Conservation (phyloP, 23 tunicate species). For the Botrylloides violaceus region DNA sequence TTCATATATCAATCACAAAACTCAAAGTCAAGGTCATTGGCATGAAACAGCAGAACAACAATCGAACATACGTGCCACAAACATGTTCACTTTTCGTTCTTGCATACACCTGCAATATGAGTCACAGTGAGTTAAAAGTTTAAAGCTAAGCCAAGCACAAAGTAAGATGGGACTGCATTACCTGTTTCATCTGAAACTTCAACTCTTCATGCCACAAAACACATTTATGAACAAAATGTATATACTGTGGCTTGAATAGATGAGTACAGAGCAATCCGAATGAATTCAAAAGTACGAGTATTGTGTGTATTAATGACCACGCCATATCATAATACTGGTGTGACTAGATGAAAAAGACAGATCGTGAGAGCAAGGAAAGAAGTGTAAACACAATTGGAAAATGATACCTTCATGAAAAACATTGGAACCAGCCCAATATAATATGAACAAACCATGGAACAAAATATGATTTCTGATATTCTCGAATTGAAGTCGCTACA, state of each 20-base stretch:
- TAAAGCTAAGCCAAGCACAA: no score
- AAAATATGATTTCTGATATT: conserved; percentile 55
- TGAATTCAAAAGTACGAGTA: conserved; percentile 36
- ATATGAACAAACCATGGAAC: conserved; percentile 56
- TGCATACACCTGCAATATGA: no score
- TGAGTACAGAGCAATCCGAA: conserved; percentile 43
- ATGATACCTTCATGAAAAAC: conserved; percentile 51
- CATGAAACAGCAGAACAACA: no score
- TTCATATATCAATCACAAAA: no score
- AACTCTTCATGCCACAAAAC: conserved; percentile 44
- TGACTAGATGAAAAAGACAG: conserved; percentile 3
- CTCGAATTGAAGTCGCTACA: conserved; percentile 52
- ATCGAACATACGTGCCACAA: no score
- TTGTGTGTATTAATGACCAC: conserved; percentile 70
- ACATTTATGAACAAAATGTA: conserved; percentile 54
- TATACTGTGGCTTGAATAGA: conserved; percentile 42
- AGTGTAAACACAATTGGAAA: not conserved
- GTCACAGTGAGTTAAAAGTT: no score
- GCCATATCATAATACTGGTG: conserved; percentile 61
- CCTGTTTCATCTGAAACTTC: not conserved
- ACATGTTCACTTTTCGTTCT: no score
- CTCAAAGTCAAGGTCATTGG: no score
- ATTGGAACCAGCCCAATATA: conserved; percentile 77
- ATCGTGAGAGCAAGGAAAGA: not conserved
- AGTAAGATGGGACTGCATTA: no score